Percentiles rank a stretch among this genome's conserved stretches.
These are phyloP conservation scores for Plebejus melissa DNA, from an alignment of 2,888 invertebrate genomes.

Conservation along the genomic window DNA sequence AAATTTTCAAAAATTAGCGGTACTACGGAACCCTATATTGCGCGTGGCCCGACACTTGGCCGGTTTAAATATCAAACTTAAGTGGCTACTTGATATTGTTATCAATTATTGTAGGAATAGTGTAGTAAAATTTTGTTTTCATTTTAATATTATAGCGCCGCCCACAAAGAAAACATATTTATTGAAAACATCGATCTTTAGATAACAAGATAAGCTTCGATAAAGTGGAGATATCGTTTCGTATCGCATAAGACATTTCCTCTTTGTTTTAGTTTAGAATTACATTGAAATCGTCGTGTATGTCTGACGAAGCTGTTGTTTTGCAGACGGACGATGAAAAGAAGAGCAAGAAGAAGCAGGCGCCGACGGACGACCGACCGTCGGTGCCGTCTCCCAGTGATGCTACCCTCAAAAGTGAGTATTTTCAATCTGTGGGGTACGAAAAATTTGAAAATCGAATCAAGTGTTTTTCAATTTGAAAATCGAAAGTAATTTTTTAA, in stretches of 20 bases:
- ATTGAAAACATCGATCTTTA: constrained; percentile 55
- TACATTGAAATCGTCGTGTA: constrained; percentile 43
- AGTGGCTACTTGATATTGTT: neutral
- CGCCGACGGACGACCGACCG: constrained; percentile 71
- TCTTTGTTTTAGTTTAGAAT: constrained; percentile 44
- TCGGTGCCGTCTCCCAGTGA: constrained; percentile 72
- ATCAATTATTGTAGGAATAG: too few relatives aligned
- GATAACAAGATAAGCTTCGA: constrained; percentile 64
- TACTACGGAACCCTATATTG: too few relatives aligned
- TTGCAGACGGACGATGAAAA: constrained; percentile 73
- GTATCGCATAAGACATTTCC: constrained; percentile 38
- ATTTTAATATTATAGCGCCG: neutral
- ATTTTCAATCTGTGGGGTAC: too few relatives aligned
- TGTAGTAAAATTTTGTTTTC: too few relatives aligned
- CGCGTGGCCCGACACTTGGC: too few relatives aligned
- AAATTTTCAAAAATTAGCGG: too few relatives aligned
- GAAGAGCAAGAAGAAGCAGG: constrained; percentile 68
- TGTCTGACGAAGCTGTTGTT: constrained; percentile 55
- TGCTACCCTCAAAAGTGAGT: constrained; percentile 75
- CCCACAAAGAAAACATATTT: constrained; percentile 26
- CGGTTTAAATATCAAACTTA: neutral
- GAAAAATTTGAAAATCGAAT: too few relatives aligned
- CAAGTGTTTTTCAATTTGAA: too few relatives aligned
- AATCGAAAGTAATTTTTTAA: too few relatives aligned
- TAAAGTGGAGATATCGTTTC: constrained; percentile 39